Base-by-base conservation (phyloP, 2,113 vertebrate species). In the Cervus canadensis region DNA sequence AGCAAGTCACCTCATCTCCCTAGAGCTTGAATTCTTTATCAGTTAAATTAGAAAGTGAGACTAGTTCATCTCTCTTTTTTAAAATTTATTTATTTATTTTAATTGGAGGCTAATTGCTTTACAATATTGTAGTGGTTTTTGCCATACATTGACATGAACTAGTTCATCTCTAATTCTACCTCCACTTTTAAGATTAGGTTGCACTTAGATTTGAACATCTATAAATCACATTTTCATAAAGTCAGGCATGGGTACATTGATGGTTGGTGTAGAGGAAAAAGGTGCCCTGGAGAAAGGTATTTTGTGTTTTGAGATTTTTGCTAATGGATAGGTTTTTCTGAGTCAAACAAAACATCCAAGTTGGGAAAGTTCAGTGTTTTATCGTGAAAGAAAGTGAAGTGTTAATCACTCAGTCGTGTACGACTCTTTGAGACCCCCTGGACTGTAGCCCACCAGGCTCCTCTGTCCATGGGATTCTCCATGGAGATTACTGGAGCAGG, bases 171-270 rank as follows among this genome's bases (percentile, higher is more conserved):
- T 64, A 40, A 28, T 74, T 96, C 21, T 15, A 30, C 60, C 87
- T 90, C n/a, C 12, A 40, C 85, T 94, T 90, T 79, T 40, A 81
- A 76, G 33, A 81, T 78, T 15, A 88, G 43, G 17, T 43, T 74
- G 54, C 48, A 21, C 82, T 78, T 95, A 23, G 36, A 87, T 91
- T 12, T n/a, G 36, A 89, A 62, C 13, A 76, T 43, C n/a, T 54
- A 12, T 40, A 79, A 92, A 17, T 85, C 28, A 14, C 28, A 48
- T 74, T 87, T 76, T 40, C 48, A 17, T 92, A 88, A 93, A 92
- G 17, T 54, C 78, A 67, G 36, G 13, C 48, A 43, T 33, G 19
- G 8, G 15, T 25, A 8, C 52, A 16, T 4, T 59, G 43, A 45
- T 12, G 7, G 26, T n/a, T 62, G 17, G 7, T 54, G 17, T 50